A percentile compares a stretch with the other conserved stretches of the same genome.
phyloP scores from a whole-genome alignment of 2,113 vertebrate species.

The Apodemus speciosus region DNA sequence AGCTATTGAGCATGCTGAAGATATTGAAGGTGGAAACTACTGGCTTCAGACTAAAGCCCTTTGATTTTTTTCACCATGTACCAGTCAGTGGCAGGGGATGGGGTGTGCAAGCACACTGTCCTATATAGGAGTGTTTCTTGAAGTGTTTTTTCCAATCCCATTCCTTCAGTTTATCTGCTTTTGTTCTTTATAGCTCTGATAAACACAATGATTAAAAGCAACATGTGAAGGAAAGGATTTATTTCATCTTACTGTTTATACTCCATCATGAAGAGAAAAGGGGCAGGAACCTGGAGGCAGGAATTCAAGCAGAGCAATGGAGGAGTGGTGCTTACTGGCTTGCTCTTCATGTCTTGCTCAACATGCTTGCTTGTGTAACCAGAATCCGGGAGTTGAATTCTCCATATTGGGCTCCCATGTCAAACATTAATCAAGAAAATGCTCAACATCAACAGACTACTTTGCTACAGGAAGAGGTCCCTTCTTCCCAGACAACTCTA shows the following conservation, averaged over 20 bases:
- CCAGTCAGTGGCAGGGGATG: neutral
- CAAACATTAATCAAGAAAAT: neutral
- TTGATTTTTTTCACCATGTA: accelerated
- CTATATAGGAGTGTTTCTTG: neutral
- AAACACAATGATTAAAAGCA: neutral
- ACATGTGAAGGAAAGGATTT: neutral
- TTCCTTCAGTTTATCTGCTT: neutral
- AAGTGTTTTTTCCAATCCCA: neutral
- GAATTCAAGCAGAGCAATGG: neutral
- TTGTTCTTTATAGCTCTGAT: neutral
- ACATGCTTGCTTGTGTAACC: neutral
- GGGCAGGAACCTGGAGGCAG: neutral
- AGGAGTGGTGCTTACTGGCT: neutral
- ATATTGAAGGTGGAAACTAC: neutral
- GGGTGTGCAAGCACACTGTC: neutral
- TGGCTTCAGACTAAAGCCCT: neutral
- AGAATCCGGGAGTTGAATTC: neutral
- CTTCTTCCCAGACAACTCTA: neutral
- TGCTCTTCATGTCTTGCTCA: neutral
- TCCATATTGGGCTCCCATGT: neutral
- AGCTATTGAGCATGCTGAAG: neutral
- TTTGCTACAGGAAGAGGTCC: neutral
- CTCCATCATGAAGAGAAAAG: neutral
- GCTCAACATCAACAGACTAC: neutral
- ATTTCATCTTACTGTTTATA: neutral